phyloP scores from a whole-genome alignment of 1,140 invertebrate genomes.

The Popillia japonica region DNA sequence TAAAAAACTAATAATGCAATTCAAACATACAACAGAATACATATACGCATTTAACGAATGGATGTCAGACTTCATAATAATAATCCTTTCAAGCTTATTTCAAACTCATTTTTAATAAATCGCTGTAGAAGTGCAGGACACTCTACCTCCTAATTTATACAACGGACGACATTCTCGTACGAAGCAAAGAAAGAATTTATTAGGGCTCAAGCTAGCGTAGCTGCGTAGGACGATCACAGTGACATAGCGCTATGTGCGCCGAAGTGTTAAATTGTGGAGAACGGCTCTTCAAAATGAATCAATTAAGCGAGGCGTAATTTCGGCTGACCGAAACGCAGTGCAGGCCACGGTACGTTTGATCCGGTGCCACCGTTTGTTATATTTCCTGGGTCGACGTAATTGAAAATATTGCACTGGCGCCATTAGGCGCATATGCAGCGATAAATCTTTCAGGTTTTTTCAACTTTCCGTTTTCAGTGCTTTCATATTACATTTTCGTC shows the following conservation, averaged over 20 bases:
- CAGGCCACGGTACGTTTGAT: slow-evolving; percentile 33
- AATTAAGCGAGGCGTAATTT: slow-evolving; percentile 35
- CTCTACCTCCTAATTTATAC: too few species aligned
- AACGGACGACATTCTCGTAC: too few species aligned
- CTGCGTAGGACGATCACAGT: slow-evolving; percentile 11
- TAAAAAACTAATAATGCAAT: too few species aligned
- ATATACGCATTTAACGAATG: too few species aligned
- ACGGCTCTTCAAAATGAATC: slow-evolving; percentile 37
- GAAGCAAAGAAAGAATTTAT: neutral
- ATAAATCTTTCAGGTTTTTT: slow-evolving; percentile 34
- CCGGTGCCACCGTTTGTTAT: slow-evolving; percentile 24
- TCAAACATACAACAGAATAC: too few species aligned
- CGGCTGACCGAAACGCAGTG: slow-evolving; percentile 27
- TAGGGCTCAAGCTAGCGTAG: neutral
- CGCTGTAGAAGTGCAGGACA: too few species aligned
- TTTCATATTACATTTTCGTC: slow-evolving; percentile 26
- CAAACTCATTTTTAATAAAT: too few species aligned
- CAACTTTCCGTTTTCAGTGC: slow-evolving; percentile 11
- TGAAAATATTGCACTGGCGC: slow-evolving; percentile 24
- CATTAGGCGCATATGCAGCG: slow-evolving; percentile 30
- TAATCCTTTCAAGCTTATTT: too few species aligned
- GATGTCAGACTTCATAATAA: too few species aligned
- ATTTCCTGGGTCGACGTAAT: slow-evolving; percentile 26
- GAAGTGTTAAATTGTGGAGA: slow-evolving; percentile 39
- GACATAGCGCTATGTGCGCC: slow-evolving; percentile 8